phyloP scores from a whole-genome alignment of 2,888 invertebrate genomes.

The Tetrapedia diversipes region DNA sequence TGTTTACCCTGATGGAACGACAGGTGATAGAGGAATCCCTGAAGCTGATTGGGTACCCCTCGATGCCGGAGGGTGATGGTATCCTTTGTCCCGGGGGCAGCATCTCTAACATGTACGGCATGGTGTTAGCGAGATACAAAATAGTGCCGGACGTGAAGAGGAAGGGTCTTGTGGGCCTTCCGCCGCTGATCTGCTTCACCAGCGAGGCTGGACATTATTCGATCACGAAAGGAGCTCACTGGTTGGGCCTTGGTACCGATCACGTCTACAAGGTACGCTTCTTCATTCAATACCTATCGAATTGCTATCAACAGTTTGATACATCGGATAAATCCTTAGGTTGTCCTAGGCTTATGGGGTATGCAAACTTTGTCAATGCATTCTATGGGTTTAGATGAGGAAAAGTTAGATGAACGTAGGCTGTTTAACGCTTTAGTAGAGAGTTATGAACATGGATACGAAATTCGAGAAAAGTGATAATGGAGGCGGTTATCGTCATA shows the following conservation, averaged over 20 bases:
- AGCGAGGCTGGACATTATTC: slow-evolving; percentile 94
- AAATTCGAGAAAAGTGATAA: too few relatives aligned
- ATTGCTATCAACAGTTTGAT: background rate
- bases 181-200: slow-evolving; percentile 88
- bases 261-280: slow-evolving; percentile 83
- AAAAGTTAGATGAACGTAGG: too few relatives aligned
- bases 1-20: slow-evolving; percentile 90
- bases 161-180: slow-evolving; percentile 86
- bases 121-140: slow-evolving; percentile 89
- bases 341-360: too few relatives aligned
- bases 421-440: too few relatives aligned
- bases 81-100: slow-evolving; percentile 92
- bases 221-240: slow-evolving; percentile 90
- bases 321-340: too few relatives aligned
- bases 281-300: background rate
- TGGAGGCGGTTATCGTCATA: too few relatives aligned
- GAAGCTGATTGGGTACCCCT: slow-evolving; percentile 86
- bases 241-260: slow-evolving; percentile 93
- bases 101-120: slow-evolving; percentile 90
- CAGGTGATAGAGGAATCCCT: slow-evolving; percentile 86
- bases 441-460: too few relatives aligned
- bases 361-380: too few relatives aligned
- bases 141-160: slow-evolving; percentile 88
- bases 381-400: too few relatives aligned
- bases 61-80: slow-evolving; percentile 87